Evolutionary conservation across 2,113 vertebrate genomes (phyloP), one percentile per base, ranked within the genome.

Genomic region (Larimichthys polyactis): DNA sequence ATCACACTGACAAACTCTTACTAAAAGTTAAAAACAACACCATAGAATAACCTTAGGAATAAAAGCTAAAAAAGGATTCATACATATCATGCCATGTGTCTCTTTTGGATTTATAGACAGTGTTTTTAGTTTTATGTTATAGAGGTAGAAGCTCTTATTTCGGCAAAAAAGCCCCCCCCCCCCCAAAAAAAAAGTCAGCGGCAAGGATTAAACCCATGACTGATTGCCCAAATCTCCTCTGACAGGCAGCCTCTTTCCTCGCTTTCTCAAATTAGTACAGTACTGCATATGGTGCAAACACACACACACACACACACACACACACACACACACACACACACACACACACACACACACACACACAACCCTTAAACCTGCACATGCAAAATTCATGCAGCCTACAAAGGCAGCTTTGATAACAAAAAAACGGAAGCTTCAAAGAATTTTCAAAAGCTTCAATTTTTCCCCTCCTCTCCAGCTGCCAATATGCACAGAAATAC

Each of bases 351-450:
- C 36, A 44, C 15, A 74, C 65, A 27, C 51, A 16, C 76, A 65
- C 60, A 52, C 51, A 87, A 82, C 77, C 71, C 75, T 83, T 81
- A 92, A 92, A 93, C 79, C 86, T 83, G 73, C 84, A 71, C 89
- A 91, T 90, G 78, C 86, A 90, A 90, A 81, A 93, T 91, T 86
- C 84, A 90, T 90, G 82, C 49, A 15, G 77, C 73, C 86, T 85
- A 91, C 90, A 93, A 90, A 90, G 87, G 71, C 66, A 49, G 84
- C 91, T 94, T 94, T 93, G 91, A 91, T 83, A 85, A 87, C 84
- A 77, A 89, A 84, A 81, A 87, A 87, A 64, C 0, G 0, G 46
- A 77, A 82, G 79, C 88, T 91, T 92, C 91, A 91, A 94, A 90
- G 87, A 80, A 67, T 79, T 90, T 90, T 91, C 85, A 79, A 83